A percentile compares a stretch with the other conserved stretches of the same genome.
Evolutionary conservation across 2,113 vertebrate genomes (phyloP).

Genomic region (Urocitellus parryii): DNA sequence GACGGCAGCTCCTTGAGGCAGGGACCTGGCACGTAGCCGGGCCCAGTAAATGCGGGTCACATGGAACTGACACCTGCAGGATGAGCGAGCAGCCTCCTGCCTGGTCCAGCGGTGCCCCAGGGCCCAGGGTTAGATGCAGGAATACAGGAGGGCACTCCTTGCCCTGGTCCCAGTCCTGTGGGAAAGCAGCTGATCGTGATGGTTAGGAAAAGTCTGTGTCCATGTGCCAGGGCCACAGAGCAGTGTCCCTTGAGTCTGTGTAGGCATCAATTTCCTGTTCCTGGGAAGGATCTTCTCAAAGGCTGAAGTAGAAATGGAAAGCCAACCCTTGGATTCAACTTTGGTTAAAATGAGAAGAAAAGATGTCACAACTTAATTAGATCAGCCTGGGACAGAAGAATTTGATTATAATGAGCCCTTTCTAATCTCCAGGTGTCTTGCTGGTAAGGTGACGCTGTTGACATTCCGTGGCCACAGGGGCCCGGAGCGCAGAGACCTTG

Average conservation of each 20-base stretch:
- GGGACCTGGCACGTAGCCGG: neutral
- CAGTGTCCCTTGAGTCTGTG: neutral
- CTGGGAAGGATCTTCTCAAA: neutral
- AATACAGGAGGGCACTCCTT: neutral
- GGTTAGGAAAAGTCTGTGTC: neutral
- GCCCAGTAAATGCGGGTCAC: neutral
- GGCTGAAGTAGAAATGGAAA: neutral
- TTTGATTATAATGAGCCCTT: neutral
- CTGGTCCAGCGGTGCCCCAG: neutral
- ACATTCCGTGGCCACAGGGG: neutral
- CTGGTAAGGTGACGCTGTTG: slow-evolving; percentile 30
- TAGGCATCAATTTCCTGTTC: neutral
- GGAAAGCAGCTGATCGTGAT: neutral
- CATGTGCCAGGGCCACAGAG: rapidly evolving
- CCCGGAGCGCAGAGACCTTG: neutral
- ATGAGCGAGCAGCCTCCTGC: neutral
- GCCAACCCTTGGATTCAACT: neutral
- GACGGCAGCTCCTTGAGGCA: neutral
- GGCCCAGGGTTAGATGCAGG: rapidly evolving
- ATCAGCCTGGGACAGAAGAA: slow-evolving; percentile 7
- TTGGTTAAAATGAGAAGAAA: slow-evolving; percentile 36
- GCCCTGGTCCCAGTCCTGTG: rapidly evolving
- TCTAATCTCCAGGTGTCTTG: neutral
- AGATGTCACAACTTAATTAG: neutral
- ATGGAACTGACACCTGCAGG: too few relatives aligned